Conservation (phyloP, 2,888 invertebrate genomes). For the Chelonus formosanus region DNA sequence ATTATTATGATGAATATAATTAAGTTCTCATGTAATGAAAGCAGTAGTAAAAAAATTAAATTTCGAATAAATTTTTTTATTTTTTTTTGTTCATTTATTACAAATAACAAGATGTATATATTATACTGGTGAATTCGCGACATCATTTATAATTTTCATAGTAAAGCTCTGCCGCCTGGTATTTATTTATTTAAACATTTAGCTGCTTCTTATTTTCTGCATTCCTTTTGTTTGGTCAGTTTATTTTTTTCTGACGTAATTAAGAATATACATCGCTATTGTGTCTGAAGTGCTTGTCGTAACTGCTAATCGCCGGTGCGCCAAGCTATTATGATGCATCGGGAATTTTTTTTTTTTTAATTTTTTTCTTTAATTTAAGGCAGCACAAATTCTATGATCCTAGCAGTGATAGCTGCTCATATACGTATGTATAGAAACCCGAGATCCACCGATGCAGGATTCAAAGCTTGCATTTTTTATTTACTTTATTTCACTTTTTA, state of each 20-base stretch:
- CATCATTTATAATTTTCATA: constrained; percentile 38
- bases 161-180: too few species aligned
- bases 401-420: constrained; percentile 9
- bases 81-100: constrained; percentile 57
- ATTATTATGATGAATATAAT: neutral
- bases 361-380: constrained; percentile 23
- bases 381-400: constrained; percentile 19
- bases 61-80: constrained; percentile 3
- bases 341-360: constrained; percentile 2
- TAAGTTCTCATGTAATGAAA: neutral
- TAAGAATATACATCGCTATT: constrained; percentile 6
- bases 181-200: constrained; percentile 31
- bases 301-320: constrained; percentile 28
- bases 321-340: constrained; percentile 27
- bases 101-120: constrained; percentile 64
- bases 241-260: neutral
- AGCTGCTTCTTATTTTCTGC: constrained; percentile 8
- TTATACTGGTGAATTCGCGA: constrained; percentile 59
- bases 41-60: neutral
- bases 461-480: constrained; percentile 1
- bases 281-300: constrained; percentile 16
- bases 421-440: too few species aligned
- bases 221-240: neutral
- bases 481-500: constrained; percentile 6
- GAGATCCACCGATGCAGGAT: too few species aligned